Evolutionary conservation across 2,797 vertebrate species (phyloP).

Genomic region (Gorsachius magnificus): DNA sequence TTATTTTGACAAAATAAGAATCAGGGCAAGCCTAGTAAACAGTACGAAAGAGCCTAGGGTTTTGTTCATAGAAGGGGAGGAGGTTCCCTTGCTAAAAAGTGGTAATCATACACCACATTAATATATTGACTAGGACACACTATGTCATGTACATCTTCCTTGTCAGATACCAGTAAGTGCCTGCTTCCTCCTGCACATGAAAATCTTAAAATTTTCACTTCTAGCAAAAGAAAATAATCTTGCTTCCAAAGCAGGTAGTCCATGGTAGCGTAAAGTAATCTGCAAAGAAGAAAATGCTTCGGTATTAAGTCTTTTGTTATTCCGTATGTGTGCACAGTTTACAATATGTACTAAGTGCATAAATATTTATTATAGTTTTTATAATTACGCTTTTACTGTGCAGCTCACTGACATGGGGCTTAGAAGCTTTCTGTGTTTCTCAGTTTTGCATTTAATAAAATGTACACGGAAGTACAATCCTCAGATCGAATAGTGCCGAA

Average conservation of each 20-base stretch:
- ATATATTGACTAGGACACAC: slow-evolving; percentile 7
- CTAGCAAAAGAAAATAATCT: slow-evolving; percentile 19
- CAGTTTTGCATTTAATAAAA: slow-evolving; percentile 35
- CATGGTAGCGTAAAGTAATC: slow-evolving; percentile 17
- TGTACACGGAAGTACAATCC: not conserved
- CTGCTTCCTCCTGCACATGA: slow-evolving; percentile 14
- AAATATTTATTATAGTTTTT: slow-evolving; percentile 60
- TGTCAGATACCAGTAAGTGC: not conserved
- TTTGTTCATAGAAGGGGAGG: not conserved
- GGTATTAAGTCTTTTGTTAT: slow-evolving; percentile 10
- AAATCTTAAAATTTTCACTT: slow-evolving; percentile 37
- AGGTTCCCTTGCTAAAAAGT: slow-evolving; percentile 10
- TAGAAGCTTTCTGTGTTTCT: not conserved
- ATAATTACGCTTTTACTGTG: slow-evolving; percentile 22
- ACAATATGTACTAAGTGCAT: not conserved
- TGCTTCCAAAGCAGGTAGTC: slow-evolving; percentile 27
- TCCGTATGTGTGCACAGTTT: slow-evolving; percentile 15
- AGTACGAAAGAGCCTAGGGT: not conserved
- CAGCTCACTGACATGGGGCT: not conserved
- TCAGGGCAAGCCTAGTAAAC: slow-evolving; percentile 2
- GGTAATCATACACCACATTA: not conserved
- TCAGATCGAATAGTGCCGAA: not conserved
- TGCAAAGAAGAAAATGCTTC: slow-evolving; percentile 3
- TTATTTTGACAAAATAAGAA: slow-evolving; percentile 43
- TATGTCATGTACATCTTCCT: not conserved